phyloP scores from a whole-genome alignment of 1,140 invertebrate genomes.

The Atta cephalotes region DNA sequence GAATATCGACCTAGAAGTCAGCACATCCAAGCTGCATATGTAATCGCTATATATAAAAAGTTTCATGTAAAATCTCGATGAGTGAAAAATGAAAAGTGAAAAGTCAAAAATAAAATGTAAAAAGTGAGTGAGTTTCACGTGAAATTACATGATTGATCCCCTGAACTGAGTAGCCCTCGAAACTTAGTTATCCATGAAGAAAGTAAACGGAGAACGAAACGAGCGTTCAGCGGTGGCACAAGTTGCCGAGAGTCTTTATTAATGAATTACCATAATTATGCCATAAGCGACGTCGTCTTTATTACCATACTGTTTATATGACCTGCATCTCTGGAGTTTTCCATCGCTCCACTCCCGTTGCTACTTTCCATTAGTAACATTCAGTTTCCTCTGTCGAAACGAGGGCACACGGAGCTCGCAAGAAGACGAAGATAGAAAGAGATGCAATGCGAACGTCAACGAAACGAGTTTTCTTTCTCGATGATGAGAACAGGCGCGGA shows the following conservation, averaged over 20 bases:
- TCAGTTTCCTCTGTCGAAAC: conserved; percentile 35
- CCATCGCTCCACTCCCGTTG: conserved; percentile 4
- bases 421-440: not conserved
- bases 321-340: conserved; percentile 60
- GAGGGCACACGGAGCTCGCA: conserved; percentile 4
- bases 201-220: conserved; percentile 36
- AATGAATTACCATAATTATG: conserved; percentile 82
- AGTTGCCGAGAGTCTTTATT: conserved; percentile 73
- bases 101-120: too few species aligned
- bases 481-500: conserved; percentile 6
- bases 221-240: conserved; percentile 16
- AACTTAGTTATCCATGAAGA: not conserved
- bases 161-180: not conserved
- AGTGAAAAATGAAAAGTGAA: too few species aligned
- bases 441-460: conserved; percentile 1
- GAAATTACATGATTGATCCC: too few species aligned
- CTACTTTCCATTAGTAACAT: conserved; percentile 57
- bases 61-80: too few species aligned
- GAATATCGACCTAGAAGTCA: too few species aligned
- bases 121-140: too few species aligned
- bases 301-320: conserved; percentile 78
- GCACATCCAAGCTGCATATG: too few species aligned
- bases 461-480: conserved; percentile 42
- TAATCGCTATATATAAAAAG: too few species aligned
- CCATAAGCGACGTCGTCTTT: conserved; percentile 74